phyloP scores from a whole-genome alignment of 1,140 invertebrate genomes.

The Sitophilus oryzae region DNA sequence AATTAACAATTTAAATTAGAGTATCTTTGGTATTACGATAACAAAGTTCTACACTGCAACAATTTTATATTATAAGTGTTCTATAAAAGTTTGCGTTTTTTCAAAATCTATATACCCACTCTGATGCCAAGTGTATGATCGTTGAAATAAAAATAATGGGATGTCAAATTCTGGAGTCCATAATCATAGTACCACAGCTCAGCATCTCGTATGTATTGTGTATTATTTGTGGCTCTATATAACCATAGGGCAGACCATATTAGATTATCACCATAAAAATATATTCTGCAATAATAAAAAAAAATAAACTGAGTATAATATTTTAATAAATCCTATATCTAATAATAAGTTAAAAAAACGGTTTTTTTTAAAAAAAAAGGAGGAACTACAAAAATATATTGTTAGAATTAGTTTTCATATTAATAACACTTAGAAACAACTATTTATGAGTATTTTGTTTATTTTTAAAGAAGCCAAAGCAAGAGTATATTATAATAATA shows the following conservation, averaged over 20 bases:
- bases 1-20: too few relatives aligned
- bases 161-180: conserved; percentile 44
- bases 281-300: conserved; percentile 42
- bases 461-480: too few relatives aligned
- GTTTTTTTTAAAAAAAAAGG: too few relatives aligned
- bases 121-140: conserved; percentile 55
- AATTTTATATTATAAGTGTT: too few relatives aligned
- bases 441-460: too few relatives aligned
- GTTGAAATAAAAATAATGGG: conserved; percentile 55
- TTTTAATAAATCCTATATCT: not conserved
- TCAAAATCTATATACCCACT: conserved; percentile 37
- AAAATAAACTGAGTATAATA: not conserved
- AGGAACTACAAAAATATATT: too few relatives aligned
- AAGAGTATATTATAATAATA: too few relatives aligned
- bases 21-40: too few relatives aligned
- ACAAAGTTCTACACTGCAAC: too few relatives aligned
- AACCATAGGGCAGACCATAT: conserved; percentile 60
- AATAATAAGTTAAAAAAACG: too few relatives aligned
- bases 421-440: too few relatives aligned
- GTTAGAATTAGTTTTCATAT: too few relatives aligned
- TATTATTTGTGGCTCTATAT: conserved; percentile 53
- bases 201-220: conserved; percentile 51
- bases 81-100: not conserved
- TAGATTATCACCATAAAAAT: conserved; percentile 57
- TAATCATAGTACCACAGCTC: conserved; percentile 50